A percentile compares a stretch with the other conserved stretches of the same genome.
phyloP scores from a whole-genome alignment of 2,888 invertebrate species.

The Omphaloscelis lunosa region DNA sequence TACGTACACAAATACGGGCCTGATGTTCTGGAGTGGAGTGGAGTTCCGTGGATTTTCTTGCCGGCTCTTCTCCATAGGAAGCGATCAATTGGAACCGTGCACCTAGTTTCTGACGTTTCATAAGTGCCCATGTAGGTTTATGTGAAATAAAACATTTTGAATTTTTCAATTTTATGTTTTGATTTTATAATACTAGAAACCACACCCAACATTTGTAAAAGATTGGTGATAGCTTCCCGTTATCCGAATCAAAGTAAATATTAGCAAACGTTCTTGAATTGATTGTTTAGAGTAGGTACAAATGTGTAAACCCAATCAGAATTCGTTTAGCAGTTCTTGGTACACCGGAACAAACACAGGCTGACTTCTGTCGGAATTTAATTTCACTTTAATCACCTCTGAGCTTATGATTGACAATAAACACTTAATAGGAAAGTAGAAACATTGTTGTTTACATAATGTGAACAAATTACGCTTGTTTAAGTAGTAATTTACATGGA shows the following conservation, averaged over 20 bases:
- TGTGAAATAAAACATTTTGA: too few relatives aligned
- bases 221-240: neutral
- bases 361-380: conserved; percentile 13
- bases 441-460: neutral
- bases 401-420: conserved; percentile 11
- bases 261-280: conserved; percentile 10
- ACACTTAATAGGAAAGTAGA: conserved; percentile 8
- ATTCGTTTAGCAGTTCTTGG: conserved; percentile 21
- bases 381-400: conserved; percentile 45
- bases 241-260: conserved; percentile 34
- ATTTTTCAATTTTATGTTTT: too few relatives aligned
- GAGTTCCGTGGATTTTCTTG: too few relatives aligned
- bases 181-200: too few relatives aligned
- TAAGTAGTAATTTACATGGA: neutral
- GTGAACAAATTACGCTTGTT: neutral
- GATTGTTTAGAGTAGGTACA: conserved; percentile 8
- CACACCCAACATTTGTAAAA: neutral
- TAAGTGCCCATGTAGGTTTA: too few relatives aligned
- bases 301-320: conserved; percentile 27
- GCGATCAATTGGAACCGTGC: too few relatives aligned
- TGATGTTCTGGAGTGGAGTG: too few relatives aligned
- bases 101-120: too few relatives aligned
- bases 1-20: too few relatives aligned
- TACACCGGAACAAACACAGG: conserved; percentile 48
- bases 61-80: too few relatives aligned